Base-by-base conservation (phyloP, 2,113 vertebrate genomes). In the Halichoeres trimaculatus region DNA sequence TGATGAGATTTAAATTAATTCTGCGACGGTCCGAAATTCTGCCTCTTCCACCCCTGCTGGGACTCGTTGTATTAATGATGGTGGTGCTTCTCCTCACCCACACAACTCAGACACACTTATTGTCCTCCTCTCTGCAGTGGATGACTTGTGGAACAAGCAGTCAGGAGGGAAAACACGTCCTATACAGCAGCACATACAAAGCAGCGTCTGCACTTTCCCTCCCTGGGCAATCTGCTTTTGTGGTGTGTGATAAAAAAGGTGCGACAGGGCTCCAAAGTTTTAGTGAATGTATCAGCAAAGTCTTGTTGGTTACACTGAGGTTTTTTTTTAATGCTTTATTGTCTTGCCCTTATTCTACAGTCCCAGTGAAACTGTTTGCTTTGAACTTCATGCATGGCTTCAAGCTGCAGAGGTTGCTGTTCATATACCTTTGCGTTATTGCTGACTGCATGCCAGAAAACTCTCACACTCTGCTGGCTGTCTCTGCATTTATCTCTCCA, bases 1-100 rank as follows among this genome's bases (percentile, higher is more conserved):
- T 94, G 92, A 94, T 94, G 92, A 94, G 92, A 93, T 94, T 93
- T 88, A 93, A 94, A 94, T 94, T 85, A 94, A 94, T 92, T 94
- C 92, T 87, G 90, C 79, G 67, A 86, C 74, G 34, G 90, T 91
- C 90, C 91, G 61, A 93, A 93, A 93, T 86, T 87, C 88, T 81
- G 81, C 78, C 83, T 83, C 77, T 20, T 20, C 81, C 80, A 70
- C 63, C 68, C 89, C 88, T 81, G 85, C 83, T 88, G 90, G 85
- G 88, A 91, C 77, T 55, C 13, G 71, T 69, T 43, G 81, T 82
- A 76, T 89, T 91, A 89, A 83, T 87, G 71, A 71, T 23, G 61
- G 74, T 55, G 63, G 73, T 76, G 83, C 66, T 81, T 85, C 90
- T 91, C 84, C 69, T 57, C 86, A 81, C 82, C 64, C 80, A 81